Conservation (phyloP, 2,888 invertebrate species). For the Euphydryas editha region DNA sequence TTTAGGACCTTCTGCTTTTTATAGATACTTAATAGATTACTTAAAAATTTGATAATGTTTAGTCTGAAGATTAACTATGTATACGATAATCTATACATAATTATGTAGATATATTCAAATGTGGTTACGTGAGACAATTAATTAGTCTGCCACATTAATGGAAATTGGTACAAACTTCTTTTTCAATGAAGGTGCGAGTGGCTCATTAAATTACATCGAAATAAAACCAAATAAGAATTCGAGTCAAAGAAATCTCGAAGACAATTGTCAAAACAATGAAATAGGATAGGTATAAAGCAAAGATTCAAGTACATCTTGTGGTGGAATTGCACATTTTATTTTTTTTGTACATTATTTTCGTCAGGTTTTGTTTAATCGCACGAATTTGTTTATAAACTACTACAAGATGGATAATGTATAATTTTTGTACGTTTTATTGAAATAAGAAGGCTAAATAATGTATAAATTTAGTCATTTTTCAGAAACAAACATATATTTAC, state of each 20-base stretch:
- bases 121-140: slow-evolving; percentile 9
- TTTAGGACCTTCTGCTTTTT: no score
- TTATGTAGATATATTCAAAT: neutral
- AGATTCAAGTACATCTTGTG: slow-evolving; percentile 22
- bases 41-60: no score
- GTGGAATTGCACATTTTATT: slow-evolving; percentile 8
- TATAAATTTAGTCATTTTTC: no score
- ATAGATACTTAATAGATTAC: no score
- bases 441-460: no score
- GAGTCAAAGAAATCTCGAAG: slow-evolving; percentile 18
- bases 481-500: no score
- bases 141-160: neutral
- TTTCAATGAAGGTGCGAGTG: neutral
- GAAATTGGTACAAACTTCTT: neutral
- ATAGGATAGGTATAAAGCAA: slow-evolving; percentile 17
- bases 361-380: neutral
- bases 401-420: no score
- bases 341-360: neutral
- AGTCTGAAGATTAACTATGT: no score
- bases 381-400: neutral
- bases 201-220: slow-evolving; percentile 29
- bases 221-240: slow-evolving; percentile 18
- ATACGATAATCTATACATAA: no score
- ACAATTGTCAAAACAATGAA: slow-evolving; percentile 26
- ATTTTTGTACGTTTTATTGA: no score